Evolutionary conservation across 2,113 vertebrate species (phyloP).

Genomic region (Oplegnathus fasciatus): DNA sequence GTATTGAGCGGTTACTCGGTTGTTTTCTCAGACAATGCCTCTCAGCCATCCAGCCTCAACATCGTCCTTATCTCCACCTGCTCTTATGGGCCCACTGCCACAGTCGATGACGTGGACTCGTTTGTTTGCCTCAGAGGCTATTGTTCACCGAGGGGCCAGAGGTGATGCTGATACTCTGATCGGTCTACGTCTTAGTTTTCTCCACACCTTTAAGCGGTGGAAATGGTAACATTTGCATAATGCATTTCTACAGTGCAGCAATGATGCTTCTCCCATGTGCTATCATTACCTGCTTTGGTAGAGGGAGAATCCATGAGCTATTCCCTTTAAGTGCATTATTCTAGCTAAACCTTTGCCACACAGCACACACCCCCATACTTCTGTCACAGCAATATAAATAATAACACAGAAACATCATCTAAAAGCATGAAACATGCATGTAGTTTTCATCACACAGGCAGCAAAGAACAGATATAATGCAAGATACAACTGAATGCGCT

Average conservation of each 20-base stretch:
- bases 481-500: background rate
- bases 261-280: background rate
- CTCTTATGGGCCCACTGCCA: conserved; percentile 44
- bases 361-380: background rate
- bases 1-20: conserved; percentile 55
- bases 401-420: background rate
- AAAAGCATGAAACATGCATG: background rate
- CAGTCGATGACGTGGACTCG: conserved; percentile 49
- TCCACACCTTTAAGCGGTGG: background rate
- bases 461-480: background rate
- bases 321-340: conserved; percentile 29
- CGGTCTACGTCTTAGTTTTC: conserved; percentile 13
- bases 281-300: conserved; percentile 15
- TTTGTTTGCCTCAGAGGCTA: conserved; percentile 65
- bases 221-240: conserved; percentile 60
- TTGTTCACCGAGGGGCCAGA: conserved; percentile 37
- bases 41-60: conserved; percentile 47
- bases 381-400: background rate
- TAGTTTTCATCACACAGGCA: background rate
- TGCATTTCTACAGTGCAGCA: conserved; percentile 8
- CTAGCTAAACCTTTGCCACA: background rate
- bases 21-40: conserved; percentile 60
- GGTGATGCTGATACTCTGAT: conserved; percentile 39
- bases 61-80: conserved; percentile 63
- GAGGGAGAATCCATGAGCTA: conserved; percentile 3